Conservation (phyloP, 2,888 invertebrate genomes). For the Sclerodermus sp. region DNA sequence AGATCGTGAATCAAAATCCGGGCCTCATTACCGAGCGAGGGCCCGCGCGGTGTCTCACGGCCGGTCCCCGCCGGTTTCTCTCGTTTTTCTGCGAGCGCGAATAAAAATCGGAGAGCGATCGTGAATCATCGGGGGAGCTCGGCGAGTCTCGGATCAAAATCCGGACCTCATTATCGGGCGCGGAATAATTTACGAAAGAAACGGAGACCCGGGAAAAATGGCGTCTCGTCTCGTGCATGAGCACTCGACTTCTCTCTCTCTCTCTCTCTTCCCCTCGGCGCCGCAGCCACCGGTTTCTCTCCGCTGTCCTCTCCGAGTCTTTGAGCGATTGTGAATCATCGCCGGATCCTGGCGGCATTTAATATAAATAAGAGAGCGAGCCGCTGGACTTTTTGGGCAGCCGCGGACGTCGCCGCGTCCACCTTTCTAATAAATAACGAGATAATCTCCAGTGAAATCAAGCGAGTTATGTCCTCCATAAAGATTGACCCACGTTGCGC, state of each 20-base stretch:
- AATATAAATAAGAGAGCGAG: conserved; percentile 9
- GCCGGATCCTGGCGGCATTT: background rate
- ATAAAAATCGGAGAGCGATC: too few relatives aligned
- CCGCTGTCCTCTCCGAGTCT: too few relatives aligned
- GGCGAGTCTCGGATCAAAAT: conserved; percentile 4
- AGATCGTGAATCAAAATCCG: conserved; percentile 3
- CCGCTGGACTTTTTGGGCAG: conserved; percentile 29
- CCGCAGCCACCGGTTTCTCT: too few relatives aligned
- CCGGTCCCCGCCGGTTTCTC: too few relatives aligned
- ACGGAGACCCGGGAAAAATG: too few relatives aligned
- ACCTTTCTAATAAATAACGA: conserved; percentile 54
- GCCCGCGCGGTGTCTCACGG: background rate
- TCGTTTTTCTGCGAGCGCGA: too few relatives aligned
- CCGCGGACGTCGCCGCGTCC: conserved; percentile 38
- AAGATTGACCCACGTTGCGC: conserved; percentile 44
- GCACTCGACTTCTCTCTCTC: conserved; percentile 10
- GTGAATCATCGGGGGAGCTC: conserved; percentile 10
- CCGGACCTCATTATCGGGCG: background rate
- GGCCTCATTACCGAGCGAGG: background rate
- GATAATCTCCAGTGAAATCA: conserved; percentile 55
- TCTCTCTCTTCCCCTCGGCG: too few relatives aligned
- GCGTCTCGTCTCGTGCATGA: too few relatives aligned
- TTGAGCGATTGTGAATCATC: background rate
- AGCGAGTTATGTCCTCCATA: conserved; percentile 53
- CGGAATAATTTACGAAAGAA: too few relatives aligned